phyloP scores from a whole-genome alignment of 2,113 vertebrate genomes.

The Fulica atra region DNA sequence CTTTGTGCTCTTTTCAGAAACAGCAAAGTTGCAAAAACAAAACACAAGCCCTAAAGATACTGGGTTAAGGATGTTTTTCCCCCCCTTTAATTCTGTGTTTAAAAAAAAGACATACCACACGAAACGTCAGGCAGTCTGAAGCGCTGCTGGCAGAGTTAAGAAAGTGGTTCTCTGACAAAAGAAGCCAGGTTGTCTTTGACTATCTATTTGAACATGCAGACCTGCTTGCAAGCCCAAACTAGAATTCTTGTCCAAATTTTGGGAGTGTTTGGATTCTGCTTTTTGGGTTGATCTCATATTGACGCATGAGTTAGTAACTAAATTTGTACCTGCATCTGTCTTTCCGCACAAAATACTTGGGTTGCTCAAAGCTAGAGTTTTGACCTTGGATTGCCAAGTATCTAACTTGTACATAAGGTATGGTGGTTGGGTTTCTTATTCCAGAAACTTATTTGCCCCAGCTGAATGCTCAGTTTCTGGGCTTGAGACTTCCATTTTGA shows the following conservation, averaged over 20 bases:
- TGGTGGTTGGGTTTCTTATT: background rate
- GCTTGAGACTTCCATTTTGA: background rate
- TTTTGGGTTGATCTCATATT: background rate
- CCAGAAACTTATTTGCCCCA: background rate
- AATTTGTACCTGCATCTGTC: background rate
- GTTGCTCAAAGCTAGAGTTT: background rate
- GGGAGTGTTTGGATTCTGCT: constrained; percentile 18
- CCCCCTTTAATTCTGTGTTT: constrained; percentile 41
- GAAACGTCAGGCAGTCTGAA: constrained; percentile 69
- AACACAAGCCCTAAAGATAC: constrained; percentile 66
- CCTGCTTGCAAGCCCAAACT: constrained; percentile 14
- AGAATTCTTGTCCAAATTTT: constrained; percentile 26
- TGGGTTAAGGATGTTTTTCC: constrained; percentile 23
- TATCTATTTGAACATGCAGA: constrained; percentile 46
- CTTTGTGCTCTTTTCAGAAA: constrained; percentile 54
- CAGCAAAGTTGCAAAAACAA: constrained; percentile 63
- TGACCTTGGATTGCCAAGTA: background rate
- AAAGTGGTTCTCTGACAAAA: constrained; percentile 68
- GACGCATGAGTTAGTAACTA: background rate
- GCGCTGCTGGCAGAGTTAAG: constrained; percentile 61
- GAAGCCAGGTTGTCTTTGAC: constrained; percentile 49
- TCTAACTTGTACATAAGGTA: background rate
- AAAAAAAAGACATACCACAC: constrained; percentile 1
- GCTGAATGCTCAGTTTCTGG: background rate
- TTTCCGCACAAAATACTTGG: background rate